phyloP scores from a whole-genome alignment of 2,797 vertebrate species.

The Lophius americanus region DNA sequence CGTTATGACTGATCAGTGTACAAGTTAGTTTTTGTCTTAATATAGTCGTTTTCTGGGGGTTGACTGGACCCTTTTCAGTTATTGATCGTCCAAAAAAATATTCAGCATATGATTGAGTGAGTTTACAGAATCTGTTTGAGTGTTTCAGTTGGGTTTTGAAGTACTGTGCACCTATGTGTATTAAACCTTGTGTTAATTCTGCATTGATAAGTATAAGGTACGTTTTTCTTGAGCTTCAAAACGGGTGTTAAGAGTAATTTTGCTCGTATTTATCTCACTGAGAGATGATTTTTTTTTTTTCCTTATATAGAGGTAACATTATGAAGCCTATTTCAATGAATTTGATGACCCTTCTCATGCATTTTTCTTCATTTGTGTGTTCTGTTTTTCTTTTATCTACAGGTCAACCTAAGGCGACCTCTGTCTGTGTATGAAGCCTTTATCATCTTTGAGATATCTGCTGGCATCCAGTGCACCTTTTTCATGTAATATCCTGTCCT shows the following conservation, averaged over 20 bases:
- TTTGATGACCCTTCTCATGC: no score
- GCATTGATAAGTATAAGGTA: no score
- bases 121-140: no score
- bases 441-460: constrained; percentile 56
- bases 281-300: no score
- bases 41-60: neutral
- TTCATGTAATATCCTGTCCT: constrained; percentile 15
- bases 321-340: no score
- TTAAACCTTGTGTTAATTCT: neutral
- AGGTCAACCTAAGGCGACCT: constrained; percentile 73
- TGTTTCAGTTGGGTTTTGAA: neutral
- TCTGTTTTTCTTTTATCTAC: constrained; percentile 18
- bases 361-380: neutral
- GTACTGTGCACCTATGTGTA: neutral
- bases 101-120: no score
- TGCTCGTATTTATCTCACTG: no score
- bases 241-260: no score
- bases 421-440: constrained; percentile 31
- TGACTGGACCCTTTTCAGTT: neutral
- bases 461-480: constrained; percentile 71
- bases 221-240: no score
- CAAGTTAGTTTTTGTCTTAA: neutral
- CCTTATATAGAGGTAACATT: no score
- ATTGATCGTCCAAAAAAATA: no score
- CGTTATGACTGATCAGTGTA: no score